phyloP scores from a whole-genome alignment of 2,888 invertebrate genomes.

The Aspidapion aeneum region DNA sequence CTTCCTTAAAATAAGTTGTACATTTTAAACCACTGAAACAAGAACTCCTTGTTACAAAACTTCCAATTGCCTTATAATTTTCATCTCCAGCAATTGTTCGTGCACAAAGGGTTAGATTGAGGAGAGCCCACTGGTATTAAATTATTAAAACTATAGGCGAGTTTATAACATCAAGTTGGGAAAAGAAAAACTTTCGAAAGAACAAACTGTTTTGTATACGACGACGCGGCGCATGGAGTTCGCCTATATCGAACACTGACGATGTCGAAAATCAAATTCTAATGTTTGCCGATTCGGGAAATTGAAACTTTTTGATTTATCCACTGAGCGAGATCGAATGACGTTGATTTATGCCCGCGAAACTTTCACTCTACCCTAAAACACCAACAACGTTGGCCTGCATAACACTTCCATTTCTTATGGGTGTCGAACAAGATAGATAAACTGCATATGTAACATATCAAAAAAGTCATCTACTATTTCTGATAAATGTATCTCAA shows the following conservation, averaged over 20 bases:
- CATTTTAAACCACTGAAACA: no score
- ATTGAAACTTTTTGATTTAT: constrained; percentile 45
- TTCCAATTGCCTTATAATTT: no score
- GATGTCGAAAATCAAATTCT: constrained; percentile 38
- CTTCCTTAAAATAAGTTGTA: no score
- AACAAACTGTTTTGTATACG: background rate
- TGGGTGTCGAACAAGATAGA: no score
- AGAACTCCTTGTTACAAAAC: no score
- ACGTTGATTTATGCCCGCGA: constrained; percentile 43
- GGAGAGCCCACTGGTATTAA: no score
- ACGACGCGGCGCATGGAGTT: no score
- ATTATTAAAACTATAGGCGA: background rate
- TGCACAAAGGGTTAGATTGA: no score
- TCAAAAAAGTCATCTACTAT: no score
- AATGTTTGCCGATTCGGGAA: constrained; percentile 44
- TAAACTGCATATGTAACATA: no score
- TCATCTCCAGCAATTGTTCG: no score
- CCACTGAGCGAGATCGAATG: constrained; percentile 39
- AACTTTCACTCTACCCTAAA: constrained; percentile 11
- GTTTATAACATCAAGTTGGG: background rate
- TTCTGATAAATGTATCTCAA: no score
- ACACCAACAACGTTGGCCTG: background rate
- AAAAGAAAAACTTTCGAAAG: background rate
- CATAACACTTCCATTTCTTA: background rate
- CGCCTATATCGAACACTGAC: background rate